These are phyloP conservation scores for Myotis daubentonii DNA, from an alignment of 2,797 vertebrate genomes.

Conservation along the genomic window DNA sequence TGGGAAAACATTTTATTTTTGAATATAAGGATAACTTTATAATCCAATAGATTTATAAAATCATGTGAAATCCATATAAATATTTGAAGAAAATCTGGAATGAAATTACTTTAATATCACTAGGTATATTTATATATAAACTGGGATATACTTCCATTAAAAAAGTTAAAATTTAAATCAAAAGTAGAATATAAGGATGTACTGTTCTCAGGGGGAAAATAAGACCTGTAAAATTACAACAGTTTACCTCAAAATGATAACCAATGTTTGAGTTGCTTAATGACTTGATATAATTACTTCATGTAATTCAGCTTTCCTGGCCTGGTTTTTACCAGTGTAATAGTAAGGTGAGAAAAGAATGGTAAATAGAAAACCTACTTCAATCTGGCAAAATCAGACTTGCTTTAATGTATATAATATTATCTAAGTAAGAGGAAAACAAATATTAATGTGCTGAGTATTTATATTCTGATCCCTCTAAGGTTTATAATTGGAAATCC, in stretches of 20 bases:
- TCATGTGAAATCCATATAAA: background rate
- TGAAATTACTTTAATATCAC: background rate
- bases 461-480: background rate
- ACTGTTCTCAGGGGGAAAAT: background rate
- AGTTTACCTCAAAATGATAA: constrained; percentile 21
- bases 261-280: background rate
- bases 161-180: constrained; percentile 7
- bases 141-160: background rate
- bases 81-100: background rate
- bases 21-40: background rate
- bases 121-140: background rate
- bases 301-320: background rate
- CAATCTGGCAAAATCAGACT: constrained; percentile 6
- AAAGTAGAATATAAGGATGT: background rate
- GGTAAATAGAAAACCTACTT: background rate
- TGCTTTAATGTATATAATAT: background rate
- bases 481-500: background rate
- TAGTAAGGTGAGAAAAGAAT: background rate
- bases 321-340: background rate
- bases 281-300: background rate
- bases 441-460: background rate
- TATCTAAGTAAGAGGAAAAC: background rate
- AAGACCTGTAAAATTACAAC: background rate
- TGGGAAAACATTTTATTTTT: constrained; percentile 46
- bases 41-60: background rate